Base-by-base conservation (phyloP, 2,113 vertebrate genomes). In the Sisor rabdophorus region DNA sequence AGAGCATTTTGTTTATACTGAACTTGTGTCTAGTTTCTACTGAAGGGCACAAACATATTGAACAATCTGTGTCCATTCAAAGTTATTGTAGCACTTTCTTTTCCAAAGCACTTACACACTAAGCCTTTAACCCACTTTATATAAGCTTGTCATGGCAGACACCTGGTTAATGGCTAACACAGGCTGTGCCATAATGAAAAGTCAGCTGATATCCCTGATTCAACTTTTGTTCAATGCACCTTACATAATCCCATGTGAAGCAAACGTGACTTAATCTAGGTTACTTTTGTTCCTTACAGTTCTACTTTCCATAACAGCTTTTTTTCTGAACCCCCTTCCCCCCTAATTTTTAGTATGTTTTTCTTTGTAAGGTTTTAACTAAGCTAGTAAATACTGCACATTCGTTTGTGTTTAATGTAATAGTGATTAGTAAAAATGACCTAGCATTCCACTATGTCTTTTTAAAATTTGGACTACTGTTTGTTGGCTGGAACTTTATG, bases 371-470 rank as follows among this genome's bases (percentile, higher is more conserved):
- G 47, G 61, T 64, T 44, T 72, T 30, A 60, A 72, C 71, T 81
- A 82, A 79, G 77, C 59, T 82, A 79, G 67, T 69, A 81, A 72
- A 69, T 69, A 30, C 65, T 20, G 26, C 52, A 69, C 64, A 63
- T 59, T 77, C 59, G 50, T 50, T 67, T 77, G 28, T 53, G 44
- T 52, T 61, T 22, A 63, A 64, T 22, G 28, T 64, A 64, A 53
- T 7, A n/a, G 0, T 28, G 19, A 63, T 54, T 64, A 73, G 36
- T 20, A 59, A 36, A 26, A 56, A 32, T 22, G 24, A 16, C 55
- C 28, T 11, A 47, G 10, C 61, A 55, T 19, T 24, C 32, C 28
- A 76, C 53, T 50, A n/a, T 55, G 17, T 40, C 11, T 56, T 55
- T 71, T 40, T 17, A 52, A 60, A 24, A 47, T 71, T 71, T 47